These are phyloP conservation scores for Morus bassanus DNA, from an alignment of 2,797 vertebrate genomes.

Conservation along the genomic window DNA sequence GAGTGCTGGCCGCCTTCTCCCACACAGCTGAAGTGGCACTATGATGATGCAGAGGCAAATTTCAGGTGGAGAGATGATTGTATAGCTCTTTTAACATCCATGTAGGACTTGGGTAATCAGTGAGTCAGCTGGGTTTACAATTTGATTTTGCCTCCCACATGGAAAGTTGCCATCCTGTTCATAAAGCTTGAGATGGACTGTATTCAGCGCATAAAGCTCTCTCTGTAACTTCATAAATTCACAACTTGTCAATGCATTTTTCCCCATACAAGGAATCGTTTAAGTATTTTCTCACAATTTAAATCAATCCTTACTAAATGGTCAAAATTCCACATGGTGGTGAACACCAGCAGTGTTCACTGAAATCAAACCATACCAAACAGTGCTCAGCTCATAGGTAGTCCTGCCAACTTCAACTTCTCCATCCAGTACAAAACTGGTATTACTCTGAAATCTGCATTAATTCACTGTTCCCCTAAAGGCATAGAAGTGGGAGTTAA, in stretches of 20 bases:
- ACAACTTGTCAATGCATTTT: background rate
- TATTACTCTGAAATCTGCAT: background rate
- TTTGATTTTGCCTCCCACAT: background rate
- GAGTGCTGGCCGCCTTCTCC: background rate
- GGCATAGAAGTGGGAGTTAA: background rate
- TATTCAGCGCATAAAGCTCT: background rate
- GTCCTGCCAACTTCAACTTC: background rate
- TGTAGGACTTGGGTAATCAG: background rate
- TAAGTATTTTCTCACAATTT: background rate
- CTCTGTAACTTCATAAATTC: background rate
- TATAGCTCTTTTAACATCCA: background rate
- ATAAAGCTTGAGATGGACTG: background rate
- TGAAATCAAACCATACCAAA: background rate
- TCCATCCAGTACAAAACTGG: background rate
- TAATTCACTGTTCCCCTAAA: background rate
- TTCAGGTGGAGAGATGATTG: background rate
- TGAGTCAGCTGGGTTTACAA: background rate
- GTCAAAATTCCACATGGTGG: background rate
- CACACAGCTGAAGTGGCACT: background rate
- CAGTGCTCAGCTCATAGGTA: background rate
- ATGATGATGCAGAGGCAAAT: background rate
- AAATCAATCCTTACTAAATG: background rate
- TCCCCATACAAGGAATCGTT: background rate
- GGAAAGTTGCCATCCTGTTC: background rate
- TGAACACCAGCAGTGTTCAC: background rate